Evolutionary conservation across 2,888 invertebrate genomes (phyloP).

Genomic region (Emmelina monodactyla): DNA sequence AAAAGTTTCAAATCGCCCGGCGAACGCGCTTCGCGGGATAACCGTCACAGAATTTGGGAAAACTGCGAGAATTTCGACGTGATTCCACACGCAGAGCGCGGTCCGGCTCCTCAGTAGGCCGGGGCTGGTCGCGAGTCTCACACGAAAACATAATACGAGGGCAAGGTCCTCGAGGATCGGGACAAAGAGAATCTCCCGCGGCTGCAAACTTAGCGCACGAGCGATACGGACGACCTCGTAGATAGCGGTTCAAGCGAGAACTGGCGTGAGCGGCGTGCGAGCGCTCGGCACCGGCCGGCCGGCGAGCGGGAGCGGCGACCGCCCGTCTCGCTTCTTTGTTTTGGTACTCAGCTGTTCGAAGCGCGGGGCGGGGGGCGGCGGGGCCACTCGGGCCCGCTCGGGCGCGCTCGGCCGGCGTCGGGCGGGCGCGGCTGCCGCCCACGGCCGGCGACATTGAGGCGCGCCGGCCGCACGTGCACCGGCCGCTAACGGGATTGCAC

Average conservation of each 20-base stretch:
- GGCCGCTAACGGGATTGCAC: slow-evolving; percentile 63
- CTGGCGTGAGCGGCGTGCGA: slow-evolving; percentile 57
- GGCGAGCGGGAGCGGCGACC: slow-evolving; percentile 60
- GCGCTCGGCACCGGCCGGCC: slow-evolving; percentile 58
- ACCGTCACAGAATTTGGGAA: slow-evolving; percentile 58
- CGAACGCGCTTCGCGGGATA: slow-evolving; percentile 58
- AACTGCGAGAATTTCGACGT: slow-evolving; percentile 42
- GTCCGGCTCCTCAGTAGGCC: slow-evolving; percentile 57
- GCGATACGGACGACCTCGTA: slow-evolving; percentile 50
- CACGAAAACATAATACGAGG: slow-evolving; percentile 62
- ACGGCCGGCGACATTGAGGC: slow-evolving; percentile 61
- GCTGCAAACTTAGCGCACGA: slow-evolving; percentile 52
- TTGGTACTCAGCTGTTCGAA: slow-evolving; percentile 65
- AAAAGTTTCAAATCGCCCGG: slow-evolving; percentile 55
- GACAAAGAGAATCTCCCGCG: slow-evolving; percentile 63
- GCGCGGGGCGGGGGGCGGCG: slow-evolving; percentile 21
- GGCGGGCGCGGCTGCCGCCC: slow-evolving; percentile 38
- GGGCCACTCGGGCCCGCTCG: slow-evolving; percentile 22
- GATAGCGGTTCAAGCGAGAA: slow-evolving; percentile 55
- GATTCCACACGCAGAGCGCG: slow-evolving; percentile 41
- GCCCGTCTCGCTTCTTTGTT: slow-evolving; percentile 64
- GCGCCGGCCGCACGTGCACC: slow-evolving; percentile 60
- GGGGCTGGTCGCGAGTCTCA: slow-evolving; percentile 51
- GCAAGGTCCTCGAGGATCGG: slow-evolving; percentile 56
- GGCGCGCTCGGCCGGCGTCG: slow-evolving; percentile 24